Conservation (phyloP, 2,888 invertebrate genomes). For the Cosmia pyralina region DNA sequence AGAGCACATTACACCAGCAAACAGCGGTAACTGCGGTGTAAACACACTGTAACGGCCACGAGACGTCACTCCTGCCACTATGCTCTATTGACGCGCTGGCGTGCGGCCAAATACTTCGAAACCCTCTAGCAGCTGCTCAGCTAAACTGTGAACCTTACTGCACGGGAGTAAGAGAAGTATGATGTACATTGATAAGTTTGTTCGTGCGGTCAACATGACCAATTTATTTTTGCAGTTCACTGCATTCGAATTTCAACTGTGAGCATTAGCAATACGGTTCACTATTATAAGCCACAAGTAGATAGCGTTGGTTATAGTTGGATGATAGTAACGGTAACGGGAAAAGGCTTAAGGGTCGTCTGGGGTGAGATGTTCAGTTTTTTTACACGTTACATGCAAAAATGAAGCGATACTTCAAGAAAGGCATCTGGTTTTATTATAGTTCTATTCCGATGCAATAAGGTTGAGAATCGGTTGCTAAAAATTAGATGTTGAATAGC, state of each 20-base stretch:
- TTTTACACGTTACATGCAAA: constrained; percentile 56
- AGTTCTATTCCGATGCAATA: constrained; percentile 33
- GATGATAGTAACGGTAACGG: constrained; percentile 70
- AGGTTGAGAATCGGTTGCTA: constrained; percentile 23
- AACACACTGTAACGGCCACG: constrained; percentile 65
- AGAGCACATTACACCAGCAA: constrained; percentile 66
- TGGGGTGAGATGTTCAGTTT: constrained; percentile 66
- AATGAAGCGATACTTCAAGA: constrained; percentile 53
- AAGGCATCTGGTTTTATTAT: constrained; percentile 43
- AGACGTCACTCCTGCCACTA: constrained; percentile 64
- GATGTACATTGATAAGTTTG: constrained; percentile 25
- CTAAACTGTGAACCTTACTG: constrained; percentile 21
- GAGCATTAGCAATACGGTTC: constrained; percentile 20
- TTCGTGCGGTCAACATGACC: constrained; percentile 62
- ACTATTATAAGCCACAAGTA: constrained; percentile 21
- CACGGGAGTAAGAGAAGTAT: not conserved
- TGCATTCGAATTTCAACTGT: constrained; percentile 42
- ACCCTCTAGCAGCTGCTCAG: not conserved
- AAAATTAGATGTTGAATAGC: constrained; percentile 4
- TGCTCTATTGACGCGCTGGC: constrained; percentile 72
- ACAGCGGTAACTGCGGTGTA: constrained; percentile 69
- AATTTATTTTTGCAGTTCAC: constrained; percentile 52
- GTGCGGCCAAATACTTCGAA: constrained; percentile 63
- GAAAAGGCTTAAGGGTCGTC: constrained; percentile 68
- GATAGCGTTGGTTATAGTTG: constrained; percentile 54